These are phyloP conservation scores for Chlorops oryzae DNA, from an alignment of 1,140 invertebrate genomes.

Conservation along the genomic window DNA sequence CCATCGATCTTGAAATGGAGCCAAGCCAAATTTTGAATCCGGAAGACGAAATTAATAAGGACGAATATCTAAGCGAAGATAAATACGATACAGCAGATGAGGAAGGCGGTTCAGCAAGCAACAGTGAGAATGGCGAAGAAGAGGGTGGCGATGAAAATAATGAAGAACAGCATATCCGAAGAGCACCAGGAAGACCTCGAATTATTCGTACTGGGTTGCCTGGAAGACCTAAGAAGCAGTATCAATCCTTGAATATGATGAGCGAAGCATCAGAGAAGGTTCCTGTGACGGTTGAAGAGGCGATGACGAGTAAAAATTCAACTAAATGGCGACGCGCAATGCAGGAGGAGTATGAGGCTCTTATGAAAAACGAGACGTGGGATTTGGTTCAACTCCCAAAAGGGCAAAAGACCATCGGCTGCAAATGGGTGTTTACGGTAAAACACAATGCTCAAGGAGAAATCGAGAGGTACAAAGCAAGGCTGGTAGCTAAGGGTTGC, in stretches of 20 bases:
- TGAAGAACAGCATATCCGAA: not conserved
- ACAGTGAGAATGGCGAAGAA: constrained; percentile 22
- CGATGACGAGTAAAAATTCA: constrained; percentile 8
- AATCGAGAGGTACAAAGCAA: constrained; percentile 38
- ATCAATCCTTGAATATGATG: constrained; percentile 6
- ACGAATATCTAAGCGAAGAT: not conserved
- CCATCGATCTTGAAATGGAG: not conserved
- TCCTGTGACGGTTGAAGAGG: constrained; percentile 6
- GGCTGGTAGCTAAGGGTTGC: constrained; percentile 44
- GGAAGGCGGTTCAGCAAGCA: not conserved
- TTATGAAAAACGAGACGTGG: no score
- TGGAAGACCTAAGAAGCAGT: constrained; percentile 10
- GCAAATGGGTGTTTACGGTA: no score
- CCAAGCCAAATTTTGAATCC: not conserved
- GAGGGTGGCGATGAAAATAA: constrained; percentile 28
- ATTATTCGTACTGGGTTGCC: not conserved
- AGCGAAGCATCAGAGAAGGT: no score
- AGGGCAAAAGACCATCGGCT: no score
- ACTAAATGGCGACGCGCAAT: constrained; percentile 32
- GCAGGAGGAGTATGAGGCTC: constrained; percentile 25
- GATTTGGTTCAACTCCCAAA: no score
- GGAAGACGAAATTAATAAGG: not conserved
- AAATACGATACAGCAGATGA: not conserved
- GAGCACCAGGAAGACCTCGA: constrained; percentile 11
- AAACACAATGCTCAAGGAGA: no score